Percentiles rank a stretch among this genome's conserved stretches.
phyloP scores from a whole-genome alignment of 2,113 vertebrate genomes.

The Clarias batrachus region DNA sequence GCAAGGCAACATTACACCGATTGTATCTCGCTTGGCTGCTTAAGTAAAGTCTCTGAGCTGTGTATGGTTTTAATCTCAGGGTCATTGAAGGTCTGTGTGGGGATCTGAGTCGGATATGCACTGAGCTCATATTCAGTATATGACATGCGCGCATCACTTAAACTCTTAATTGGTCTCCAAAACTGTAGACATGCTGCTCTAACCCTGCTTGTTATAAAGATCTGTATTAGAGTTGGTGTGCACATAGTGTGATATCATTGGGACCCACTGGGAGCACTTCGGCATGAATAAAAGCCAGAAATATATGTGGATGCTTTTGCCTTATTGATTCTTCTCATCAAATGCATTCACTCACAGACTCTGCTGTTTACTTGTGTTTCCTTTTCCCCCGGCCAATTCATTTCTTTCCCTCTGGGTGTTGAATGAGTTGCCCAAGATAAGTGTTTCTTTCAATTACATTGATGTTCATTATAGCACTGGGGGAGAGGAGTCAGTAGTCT shows the following conservation, averaged over 20 bases:
- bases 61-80: constrained; percentile 55
- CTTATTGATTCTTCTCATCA: neutral
- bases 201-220: neutral
- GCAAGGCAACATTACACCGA: constrained; percentile 66
- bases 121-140: neutral
- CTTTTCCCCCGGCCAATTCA: constrained; percentile 16
- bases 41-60: constrained; percentile 58
- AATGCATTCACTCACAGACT: constrained; percentile 9
- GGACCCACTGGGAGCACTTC: neutral
- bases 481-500: constrained; percentile 23
- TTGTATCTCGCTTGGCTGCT: constrained; percentile 71
- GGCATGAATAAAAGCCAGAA: neutral
- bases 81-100: neutral
- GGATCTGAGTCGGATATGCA: neutral
- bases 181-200: neutral
- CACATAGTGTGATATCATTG: constrained; percentile 3
- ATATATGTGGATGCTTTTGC: neutral
- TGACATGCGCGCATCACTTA: neutral
- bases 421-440: constrained; percentile 44
- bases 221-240: neutral
- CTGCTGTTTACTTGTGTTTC: constrained; percentile 21
- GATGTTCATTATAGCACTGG: constrained; percentile 55
- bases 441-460: constrained; percentile 57
- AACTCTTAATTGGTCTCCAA: constrained; percentile 11
- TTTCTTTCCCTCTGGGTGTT: constrained; percentile 21